phyloP scores from a whole-genome alignment of 2,113 vertebrate species.

The Cardinalis cardinalis region DNA sequence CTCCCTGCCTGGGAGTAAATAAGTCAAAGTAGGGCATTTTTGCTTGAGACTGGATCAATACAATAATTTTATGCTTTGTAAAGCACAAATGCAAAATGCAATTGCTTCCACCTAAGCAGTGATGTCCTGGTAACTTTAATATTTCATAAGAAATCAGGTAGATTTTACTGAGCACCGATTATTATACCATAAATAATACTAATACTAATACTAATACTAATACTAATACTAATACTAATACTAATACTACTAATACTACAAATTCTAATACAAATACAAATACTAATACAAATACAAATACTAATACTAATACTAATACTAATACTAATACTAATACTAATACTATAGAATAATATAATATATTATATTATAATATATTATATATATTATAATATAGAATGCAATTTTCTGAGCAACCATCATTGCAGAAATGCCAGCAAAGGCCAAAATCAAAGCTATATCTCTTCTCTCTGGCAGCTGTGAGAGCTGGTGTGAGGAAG shows the following conservation, averaged over 20 bases:
- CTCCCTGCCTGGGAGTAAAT: background rate
- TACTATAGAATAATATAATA: no score
- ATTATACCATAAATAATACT: background rate
- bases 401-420: background rate
- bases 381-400: no score
- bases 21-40: background rate
- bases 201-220: background rate
- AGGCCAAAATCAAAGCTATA: background rate
- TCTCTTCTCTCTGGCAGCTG: background rate
- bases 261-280: no score
- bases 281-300: no score
- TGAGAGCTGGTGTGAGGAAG: rapidly evolving
- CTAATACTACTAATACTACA: no score
- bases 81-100: background rate
- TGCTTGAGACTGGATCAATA: background rate
- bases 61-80: background rate
- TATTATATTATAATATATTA: no score
- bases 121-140: background rate
- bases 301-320: no score
- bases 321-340: no score
- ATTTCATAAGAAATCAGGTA: background rate
- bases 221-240: no score
- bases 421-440: background rate
- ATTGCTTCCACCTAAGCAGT: background rate
- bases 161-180: background rate